Base-by-base conservation (phyloP, 2,113 vertebrate species). In the Hippoglossus stenolepis region DNA sequence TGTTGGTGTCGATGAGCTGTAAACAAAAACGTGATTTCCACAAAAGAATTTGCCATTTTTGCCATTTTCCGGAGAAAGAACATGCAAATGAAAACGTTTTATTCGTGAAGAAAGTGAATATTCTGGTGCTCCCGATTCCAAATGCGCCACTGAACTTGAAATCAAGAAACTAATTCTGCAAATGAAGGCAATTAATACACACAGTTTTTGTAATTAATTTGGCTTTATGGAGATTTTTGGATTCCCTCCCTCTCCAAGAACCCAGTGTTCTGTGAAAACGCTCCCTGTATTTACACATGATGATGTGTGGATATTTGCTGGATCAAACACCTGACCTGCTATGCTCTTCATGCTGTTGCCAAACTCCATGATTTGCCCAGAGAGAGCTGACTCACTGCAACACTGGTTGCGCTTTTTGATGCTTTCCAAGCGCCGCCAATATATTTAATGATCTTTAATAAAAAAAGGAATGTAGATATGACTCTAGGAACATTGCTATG, bases 211-310 rank as follows among this genome's bases (percentile, higher is more conserved):
- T 26, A 69, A 83, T 64, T 75, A 83, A 56, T 38, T 67, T 28
- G 54, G 65, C 40, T 75, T 73, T 73, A 86, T 84, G 70, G 73
- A 78, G 58, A 61, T 70, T 80, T 28, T 66, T 87, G 77, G 69
- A 85, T 60, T 15, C 38, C 12, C 62, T 83, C 74, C 75, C 76
- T 64, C 38, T 31, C 2, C 23, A 10, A 67, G 45, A 77, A 79
- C 51, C 56, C 21, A 49, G 38, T 82, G 82, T 82, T 84, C 63
- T 56, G 59, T 54, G 66, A 81, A 68, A 79, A 56, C 71, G 77
- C 64, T 61, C 69, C 57, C 18, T 62, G 17, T 67, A 70, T 85
- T 80, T 80, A 70, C 65, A 71, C 66, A 73, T 28, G 54, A 75
- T 70, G 82, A 85, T 51, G 49, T 61, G 58, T 80, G 47, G 9